Percentiles rank a stretch among this genome's conserved stretches.
These are phyloP conservation scores for Pseudachorutes palmiensis DNA, from an alignment of 1,140 invertebrate genomes.

Conservation along the genomic window DNA sequence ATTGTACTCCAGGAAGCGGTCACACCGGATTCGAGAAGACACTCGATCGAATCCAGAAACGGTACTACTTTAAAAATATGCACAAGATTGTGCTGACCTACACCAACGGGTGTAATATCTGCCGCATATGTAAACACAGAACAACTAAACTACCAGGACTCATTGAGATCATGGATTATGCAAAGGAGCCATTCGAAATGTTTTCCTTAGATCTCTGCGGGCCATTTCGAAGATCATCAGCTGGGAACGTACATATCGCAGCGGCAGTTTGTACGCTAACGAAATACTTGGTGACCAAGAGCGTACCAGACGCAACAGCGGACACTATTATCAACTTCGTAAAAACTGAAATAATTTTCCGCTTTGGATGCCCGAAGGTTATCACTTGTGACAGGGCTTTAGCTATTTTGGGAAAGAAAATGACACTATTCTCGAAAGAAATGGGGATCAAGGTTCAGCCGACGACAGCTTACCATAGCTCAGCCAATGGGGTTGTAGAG, in stretches of 20 bases:
- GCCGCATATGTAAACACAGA: slow-evolving; percentile 4
- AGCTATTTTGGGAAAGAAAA: not conserved
- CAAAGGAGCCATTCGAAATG: not conserved
- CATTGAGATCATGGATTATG: not conserved
- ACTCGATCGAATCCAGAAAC: not conserved
- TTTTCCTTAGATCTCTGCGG: not conserved
- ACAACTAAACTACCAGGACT: slow-evolving; percentile 2
- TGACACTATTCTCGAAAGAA: not conserved
- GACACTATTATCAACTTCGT: not conserved
- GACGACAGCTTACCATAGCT: slow-evolving; percentile 4
- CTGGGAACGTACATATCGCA: slow-evolving; percentile 10
- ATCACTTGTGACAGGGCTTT: slow-evolving; percentile 3
- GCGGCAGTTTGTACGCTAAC: not conserved
- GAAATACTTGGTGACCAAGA: not conserved
- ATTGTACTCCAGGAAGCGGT: not conserved
- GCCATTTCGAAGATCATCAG: not conserved
- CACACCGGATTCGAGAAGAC: slow-evolving; percentile 8
- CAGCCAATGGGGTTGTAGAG: slow-evolving; percentile 15
- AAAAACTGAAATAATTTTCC: slow-evolving; percentile 9
- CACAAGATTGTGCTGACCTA: not conserved
- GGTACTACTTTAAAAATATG: slow-evolving; percentile 11
- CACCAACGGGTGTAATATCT: not conserved
- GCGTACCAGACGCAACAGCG: not conserved
- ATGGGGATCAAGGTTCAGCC: not conserved
- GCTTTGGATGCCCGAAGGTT: not conserved